Conservation (phyloP, 2,888 invertebrate species). For the Melolontha melolontha region DNA sequence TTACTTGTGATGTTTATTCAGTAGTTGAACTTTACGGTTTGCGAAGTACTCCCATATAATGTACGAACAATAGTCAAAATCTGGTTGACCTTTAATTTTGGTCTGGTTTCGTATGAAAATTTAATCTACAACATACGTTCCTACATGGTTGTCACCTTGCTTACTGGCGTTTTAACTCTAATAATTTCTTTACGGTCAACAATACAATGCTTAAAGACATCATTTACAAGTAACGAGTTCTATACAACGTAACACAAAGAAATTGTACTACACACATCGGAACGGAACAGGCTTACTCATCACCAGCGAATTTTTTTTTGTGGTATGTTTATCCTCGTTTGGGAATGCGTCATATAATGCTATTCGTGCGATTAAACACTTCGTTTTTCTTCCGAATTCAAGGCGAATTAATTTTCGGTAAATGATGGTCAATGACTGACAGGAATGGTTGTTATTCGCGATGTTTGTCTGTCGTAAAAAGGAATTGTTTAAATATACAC, state of each 20-base stretch:
- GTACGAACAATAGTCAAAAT: neutral
- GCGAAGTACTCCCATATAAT: no score
- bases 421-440: slow-evolving; percentile 21
- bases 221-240: no score
- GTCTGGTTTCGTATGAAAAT: neutral
- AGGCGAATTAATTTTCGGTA: slow-evolving; percentile 4
- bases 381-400: no score
- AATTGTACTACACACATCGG: neutral
- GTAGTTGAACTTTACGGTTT: no score
- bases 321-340: neutral
- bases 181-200: no score
- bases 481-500: slow-evolving; percentile 21
- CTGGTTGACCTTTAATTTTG: slow-evolving; percentile 1
- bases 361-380: no score
- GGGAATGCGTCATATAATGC: neutral
- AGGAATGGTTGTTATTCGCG: slow-evolving; percentile 23
- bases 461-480: slow-evolving; percentile 15
- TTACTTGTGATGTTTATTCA: no score
- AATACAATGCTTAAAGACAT: no score
- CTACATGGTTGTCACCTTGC: no score
- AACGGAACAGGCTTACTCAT: neutral
- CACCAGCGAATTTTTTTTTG: neutral
- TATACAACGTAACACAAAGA: no score
- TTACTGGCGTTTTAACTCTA: no score
- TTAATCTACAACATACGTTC: no score